Conservation (phyloP, 1,140 invertebrate genomes). For the Ericerus pela region DNA sequence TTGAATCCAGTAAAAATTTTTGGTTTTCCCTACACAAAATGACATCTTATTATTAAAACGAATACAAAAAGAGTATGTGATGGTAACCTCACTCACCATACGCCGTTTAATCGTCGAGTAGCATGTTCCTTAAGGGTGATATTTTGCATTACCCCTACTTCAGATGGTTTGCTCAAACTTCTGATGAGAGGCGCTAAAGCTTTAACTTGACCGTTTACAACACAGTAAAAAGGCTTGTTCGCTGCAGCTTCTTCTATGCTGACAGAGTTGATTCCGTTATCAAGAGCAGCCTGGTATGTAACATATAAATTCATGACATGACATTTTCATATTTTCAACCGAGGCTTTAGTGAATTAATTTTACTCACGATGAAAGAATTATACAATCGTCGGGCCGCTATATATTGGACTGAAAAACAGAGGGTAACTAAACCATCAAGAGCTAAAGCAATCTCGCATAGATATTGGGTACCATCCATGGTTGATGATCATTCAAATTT, state of each 20-base stretch:
- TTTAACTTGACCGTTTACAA: slow-evolving; percentile 51
- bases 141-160: slow-evolving; percentile 55
- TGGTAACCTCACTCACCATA: neutral
- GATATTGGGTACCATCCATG: too few relatives aligned
- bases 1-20: slow-evolving; percentile 52
- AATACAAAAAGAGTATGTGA: neutral
- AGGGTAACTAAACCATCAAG: neutral
- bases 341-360: too few relatives aligned
- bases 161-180: slow-evolving; percentile 47
- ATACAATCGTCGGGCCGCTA: neutral
- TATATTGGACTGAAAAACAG: neutral
- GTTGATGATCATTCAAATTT: too few relatives aligned
- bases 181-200: slow-evolving; percentile 52
- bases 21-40: slow-evolving; percentile 44
- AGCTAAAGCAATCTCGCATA: neutral
- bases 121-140: slow-evolving; percentile 59
- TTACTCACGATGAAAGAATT: neutral
- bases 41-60: neutral
- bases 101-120: slow-evolving; percentile 34
- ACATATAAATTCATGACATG: too few relatives aligned
- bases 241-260: slow-evolving; percentile 40
- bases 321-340: too few relatives aligned
- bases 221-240: slow-evolving; percentile 50
- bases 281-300: neutral
- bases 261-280: slow-evolving; percentile 27